Conservation (phyloP, 1,140 invertebrate genomes). For the Sitobion miscanthi region DNA sequence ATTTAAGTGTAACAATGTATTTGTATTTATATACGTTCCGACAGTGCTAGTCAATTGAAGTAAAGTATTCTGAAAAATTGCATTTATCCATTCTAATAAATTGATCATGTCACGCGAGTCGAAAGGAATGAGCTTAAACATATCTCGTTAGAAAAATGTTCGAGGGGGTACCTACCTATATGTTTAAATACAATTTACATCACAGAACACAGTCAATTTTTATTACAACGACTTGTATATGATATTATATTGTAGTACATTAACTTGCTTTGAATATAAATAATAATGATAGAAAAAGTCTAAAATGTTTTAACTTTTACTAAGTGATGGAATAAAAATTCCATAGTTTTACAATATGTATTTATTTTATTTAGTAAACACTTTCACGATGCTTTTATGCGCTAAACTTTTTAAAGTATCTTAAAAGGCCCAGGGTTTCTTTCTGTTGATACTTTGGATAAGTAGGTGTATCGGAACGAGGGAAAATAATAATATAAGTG, state of each 20-base stretch:
- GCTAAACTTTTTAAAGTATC: not conserved
- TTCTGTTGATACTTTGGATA: not conserved
- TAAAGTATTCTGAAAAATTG: not conserved
- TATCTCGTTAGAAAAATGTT: not conserved
- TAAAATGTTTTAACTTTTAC: constrained; percentile 3
- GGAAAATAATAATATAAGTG: not conserved
- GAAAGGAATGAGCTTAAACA: not conserved
- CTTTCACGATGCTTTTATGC: not conserved
- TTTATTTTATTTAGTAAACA: constrained; percentile 1
- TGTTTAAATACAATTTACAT: not conserved
- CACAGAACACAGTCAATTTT: not conserved
- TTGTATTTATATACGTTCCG: not conserved
- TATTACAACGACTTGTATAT: not conserved
- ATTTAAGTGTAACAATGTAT: not conserved
- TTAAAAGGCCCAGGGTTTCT: not conserved
- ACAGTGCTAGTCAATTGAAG: not conserved
- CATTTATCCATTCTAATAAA: not conserved
- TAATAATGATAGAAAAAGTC: not conserved
- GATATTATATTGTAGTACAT: not conserved
- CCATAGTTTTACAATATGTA: not conserved
- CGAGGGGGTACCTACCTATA: no score
- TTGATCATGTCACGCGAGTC: not conserved
- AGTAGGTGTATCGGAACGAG: not conserved
- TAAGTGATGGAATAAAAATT: constrained; percentile 11
- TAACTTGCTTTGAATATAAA: not conserved